Evolutionary conservation across 2,888 invertebrate genomes (phyloP).

Genomic region (Entomobrya multifasciata): DNA sequence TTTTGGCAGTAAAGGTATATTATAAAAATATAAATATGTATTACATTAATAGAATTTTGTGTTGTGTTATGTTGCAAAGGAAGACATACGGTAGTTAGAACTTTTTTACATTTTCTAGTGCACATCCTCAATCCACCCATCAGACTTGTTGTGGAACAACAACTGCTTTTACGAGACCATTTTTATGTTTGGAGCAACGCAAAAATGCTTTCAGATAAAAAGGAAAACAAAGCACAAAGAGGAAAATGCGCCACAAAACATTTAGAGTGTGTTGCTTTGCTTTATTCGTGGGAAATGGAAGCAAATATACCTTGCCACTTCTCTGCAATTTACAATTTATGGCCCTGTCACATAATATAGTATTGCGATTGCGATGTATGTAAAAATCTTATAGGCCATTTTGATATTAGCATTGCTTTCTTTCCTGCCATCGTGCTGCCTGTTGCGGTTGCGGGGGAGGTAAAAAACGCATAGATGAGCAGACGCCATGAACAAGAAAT

Average conservation of each 20-base stretch:
- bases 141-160: neutral
- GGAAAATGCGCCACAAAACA: slow-evolving; percentile 21
- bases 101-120: slow-evolving; percentile 1
- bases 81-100: neutral
- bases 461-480: neutral
- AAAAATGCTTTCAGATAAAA: slow-evolving; percentile 31
- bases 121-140: neutral
- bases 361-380: neutral
- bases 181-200: slow-evolving; percentile 4
- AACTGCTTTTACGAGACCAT: neutral
- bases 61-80: neutral
- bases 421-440: neutral
- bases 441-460: slow-evolving; percentile 37
- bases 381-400: no score
- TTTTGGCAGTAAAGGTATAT: slow-evolving; percentile 27
- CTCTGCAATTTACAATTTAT: slow-evolving; percentile 18
- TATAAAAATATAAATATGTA: neutral
- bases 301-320: slow-evolving; percentile 20
- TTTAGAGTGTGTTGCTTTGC: slow-evolving; percentile 2
- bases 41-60: neutral
- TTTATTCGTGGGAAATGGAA: neutral
- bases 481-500: neutral
- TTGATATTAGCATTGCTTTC: neutral
- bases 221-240: slow-evolving; percentile 18
- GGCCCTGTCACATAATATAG: neutral